Evolutionary conservation across 2,888 invertebrate genomes (phyloP), one percentile per base, ranked within the genome.

Genomic region (Camptogramma bilineatum): DNA sequence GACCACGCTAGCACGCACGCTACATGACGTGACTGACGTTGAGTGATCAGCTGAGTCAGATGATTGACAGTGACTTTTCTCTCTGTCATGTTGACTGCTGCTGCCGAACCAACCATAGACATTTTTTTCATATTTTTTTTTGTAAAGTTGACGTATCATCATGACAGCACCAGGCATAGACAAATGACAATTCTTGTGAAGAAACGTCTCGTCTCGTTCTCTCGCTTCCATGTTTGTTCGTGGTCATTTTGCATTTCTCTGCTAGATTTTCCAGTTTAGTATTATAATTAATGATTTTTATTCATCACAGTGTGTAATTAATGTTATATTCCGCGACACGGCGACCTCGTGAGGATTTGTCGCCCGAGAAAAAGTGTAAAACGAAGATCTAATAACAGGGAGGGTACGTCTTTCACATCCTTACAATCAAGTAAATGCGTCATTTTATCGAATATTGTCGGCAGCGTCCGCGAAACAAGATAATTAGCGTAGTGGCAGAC

Each of bases 181-280:
- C 76, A 79, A 70, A 73, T 82, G 85, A 87, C 76, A 78, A 68
- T 75, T 82, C 83, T 82, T 77, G 78, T 82, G 28, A 56, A 52
- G 81, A 86, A 86, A 44, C 83, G 83, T 55, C 55, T 52, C 60
- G 42, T 55, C 51, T 64, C 60, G 60, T 56, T 64, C 86, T 68
- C 74, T 74, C 69, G 88, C 91, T 90, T 93, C 93, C 93, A 93
- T 93, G 93, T 93, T 93, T 92, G 91, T 93, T 93, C 93, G 91
- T 91, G 88, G 89, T 91, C 87, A 90, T 90, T 92, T 90, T 85
- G 86, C 88, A 88, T 88, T 90, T 90, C 85, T 88, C 88, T 87
- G 86, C 85, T 91, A 91, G 84, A 88, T 88, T 91, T 91, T 90
- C 86, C 84, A 88, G 85, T 88, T 89, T 87, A 86, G 77, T 83